Evolutionary conservation across 2,888 invertebrate species (phyloP).

Genomic region (Phortica magna): DNA sequence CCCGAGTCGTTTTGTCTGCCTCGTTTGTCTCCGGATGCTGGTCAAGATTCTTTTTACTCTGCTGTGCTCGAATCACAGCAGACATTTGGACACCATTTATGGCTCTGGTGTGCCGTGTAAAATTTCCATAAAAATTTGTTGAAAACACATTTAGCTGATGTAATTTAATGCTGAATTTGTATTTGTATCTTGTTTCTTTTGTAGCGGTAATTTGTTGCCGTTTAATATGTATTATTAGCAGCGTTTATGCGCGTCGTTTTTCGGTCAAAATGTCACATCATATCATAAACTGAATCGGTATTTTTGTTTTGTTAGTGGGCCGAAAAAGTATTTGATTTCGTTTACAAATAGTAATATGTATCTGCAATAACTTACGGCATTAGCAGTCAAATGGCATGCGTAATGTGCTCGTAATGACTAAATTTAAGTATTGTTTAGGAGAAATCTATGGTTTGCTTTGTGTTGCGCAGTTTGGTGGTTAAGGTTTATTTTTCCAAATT

Average conservation of each 20-base stretch:
- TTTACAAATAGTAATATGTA: not conserved
- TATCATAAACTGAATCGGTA: not conserved
- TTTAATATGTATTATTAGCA: conserved; percentile 68
- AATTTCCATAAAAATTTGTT: conserved; percentile 69
- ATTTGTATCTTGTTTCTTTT: conserved; percentile 34
- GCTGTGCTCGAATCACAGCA: conserved; percentile 35
- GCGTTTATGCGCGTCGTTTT: conserved; percentile 64
- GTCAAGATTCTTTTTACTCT: conserved; percentile 45
- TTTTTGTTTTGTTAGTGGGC: not conserved
- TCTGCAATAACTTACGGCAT: conserved; percentile 25
- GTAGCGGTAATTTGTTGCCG: conserved; percentile 70
- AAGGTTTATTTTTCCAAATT: too few species aligned
- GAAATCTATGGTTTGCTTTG: not conserved
- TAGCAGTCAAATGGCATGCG: not conserved
- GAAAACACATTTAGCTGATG: conserved; percentile 62
- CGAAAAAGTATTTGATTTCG: conserved; percentile 3
- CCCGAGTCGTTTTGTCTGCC: conserved; percentile 51
- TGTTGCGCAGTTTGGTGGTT: too few species aligned
- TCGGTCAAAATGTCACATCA: not conserved
- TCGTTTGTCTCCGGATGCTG: conserved; percentile 19
- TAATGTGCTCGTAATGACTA: conserved; percentile 26
- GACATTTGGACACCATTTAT: conserved; percentile 30
- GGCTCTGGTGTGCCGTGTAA: conserved; percentile 56
- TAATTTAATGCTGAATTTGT: conserved; percentile 20
- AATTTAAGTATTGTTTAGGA: conserved; percentile 4